These are phyloP conservation scores for Betta splendens DNA, from an alignment of 2,797 vertebrate genomes.

Conservation along the genomic window DNA sequence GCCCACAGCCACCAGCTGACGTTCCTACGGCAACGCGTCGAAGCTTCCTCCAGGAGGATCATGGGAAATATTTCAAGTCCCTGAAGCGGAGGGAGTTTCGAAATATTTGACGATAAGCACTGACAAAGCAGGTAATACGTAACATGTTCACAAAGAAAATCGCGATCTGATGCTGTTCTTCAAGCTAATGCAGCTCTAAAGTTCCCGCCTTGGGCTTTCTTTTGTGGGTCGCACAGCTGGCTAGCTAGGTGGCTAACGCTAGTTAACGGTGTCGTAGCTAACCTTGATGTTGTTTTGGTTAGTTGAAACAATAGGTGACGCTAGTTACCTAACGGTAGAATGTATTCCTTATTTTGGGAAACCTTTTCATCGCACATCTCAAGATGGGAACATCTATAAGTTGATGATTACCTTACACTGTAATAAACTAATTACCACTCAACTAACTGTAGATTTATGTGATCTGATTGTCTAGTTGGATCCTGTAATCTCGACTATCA, in stretches of 20 bases:
- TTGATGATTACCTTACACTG: background rate
- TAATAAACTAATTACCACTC: no score
- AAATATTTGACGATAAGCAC: slow-evolving; percentile 53
- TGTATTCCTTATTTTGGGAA: background rate
- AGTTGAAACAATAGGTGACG: background rate
- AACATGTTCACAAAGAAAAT: rapidly evolving
- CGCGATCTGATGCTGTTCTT: background rate
- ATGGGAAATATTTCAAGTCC: slow-evolving; percentile 60
- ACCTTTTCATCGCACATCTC: background rate
- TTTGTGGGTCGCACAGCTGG: background rate
- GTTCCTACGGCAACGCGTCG: slow-evolving; percentile 71
- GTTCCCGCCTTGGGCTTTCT: background rate
- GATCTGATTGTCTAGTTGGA: background rate
- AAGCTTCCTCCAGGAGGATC: slow-evolving; percentile 69
- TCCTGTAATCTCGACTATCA: background rate
- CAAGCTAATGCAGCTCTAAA: rapidly evolving
- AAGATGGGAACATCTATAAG: background rate
- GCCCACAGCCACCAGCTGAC: background rate
- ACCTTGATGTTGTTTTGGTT: background rate
- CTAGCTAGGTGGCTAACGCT: slow-evolving; percentile 64
- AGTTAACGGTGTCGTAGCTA: slow-evolving; percentile 16
- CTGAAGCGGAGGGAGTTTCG: slow-evolving; percentile 80
- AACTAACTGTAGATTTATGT: background rate
- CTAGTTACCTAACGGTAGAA: background rate
- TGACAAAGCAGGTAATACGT: background rate